These are phyloP conservation scores for Pelodiscus sinensis DNA, from an alignment of 2,113 vertebrate species.

Conservation along the genomic window DNA sequence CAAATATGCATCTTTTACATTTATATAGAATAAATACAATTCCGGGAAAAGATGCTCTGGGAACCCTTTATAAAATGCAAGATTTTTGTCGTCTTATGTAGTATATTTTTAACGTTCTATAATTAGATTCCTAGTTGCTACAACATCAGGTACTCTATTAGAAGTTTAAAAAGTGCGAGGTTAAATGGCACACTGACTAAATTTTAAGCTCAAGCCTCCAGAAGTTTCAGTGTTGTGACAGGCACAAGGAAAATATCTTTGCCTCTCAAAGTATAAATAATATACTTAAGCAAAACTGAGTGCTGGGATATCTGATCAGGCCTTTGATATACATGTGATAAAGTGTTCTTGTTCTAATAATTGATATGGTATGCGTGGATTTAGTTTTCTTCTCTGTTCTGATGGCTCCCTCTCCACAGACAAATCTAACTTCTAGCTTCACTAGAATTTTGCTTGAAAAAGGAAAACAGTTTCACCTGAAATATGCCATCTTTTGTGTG, in stretches of 20 bases:
- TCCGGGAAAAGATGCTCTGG: not conserved
- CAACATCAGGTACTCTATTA: not conserved
- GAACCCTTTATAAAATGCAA: not conserved
- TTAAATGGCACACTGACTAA: not conserved
- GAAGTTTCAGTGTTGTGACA: not conserved
- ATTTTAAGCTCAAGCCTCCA: not conserved
- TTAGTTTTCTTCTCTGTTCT: not conserved
- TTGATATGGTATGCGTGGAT: not conserved
- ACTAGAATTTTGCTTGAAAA: not conserved
- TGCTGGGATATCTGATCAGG: not conserved
- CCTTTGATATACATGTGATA: not conserved
- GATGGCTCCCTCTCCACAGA: too few species aligned
- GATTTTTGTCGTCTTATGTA: not conserved
- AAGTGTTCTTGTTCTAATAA: not conserved
- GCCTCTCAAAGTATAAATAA: not conserved
- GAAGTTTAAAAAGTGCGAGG: not conserved
- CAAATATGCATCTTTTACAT: not conserved
- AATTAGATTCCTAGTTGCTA: not conserved
- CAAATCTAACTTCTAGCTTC: not conserved
- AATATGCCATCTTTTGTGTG: not conserved
- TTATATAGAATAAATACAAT: not conserved
- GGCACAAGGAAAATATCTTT: not conserved
- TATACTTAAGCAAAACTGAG: not conserved
- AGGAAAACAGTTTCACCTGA: not conserved
- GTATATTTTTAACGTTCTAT: not conserved